Evolutionary conservation across 92 coral and sea anemone species (phyloP).

Genomic region (Phymanthus crucifer): DNA sequence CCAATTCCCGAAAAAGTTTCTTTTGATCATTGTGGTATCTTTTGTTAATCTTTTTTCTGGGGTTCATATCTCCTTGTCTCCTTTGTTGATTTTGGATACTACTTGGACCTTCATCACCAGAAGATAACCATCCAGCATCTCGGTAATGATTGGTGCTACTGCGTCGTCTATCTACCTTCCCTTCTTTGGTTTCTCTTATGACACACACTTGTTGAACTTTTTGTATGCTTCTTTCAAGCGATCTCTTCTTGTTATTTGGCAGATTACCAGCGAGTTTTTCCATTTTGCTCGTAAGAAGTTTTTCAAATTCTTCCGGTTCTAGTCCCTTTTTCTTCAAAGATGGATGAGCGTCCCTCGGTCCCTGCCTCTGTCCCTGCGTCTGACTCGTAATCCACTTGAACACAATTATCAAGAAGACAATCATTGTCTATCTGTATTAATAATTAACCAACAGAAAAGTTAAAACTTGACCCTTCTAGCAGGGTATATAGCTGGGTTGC

Average conservation of each 20-base stretch:
- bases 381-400: too few relatives aligned
- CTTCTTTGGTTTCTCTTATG: background rate
- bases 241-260: background rate
- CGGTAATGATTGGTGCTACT: background rate
- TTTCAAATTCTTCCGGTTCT: background rate
- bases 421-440: too few relatives aligned
- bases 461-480: too few relatives aligned
- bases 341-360: too few relatives aligned
- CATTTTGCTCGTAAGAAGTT: background rate
- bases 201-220: background rate
- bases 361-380: too few relatives aligned
- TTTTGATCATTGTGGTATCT: background rate
- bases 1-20: background rate
- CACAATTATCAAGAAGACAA: too few relatives aligned
- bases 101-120: background rate
- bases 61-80: background rate
- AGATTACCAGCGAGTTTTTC: background rate
- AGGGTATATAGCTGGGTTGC: too few relatives aligned
- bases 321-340: background rate
- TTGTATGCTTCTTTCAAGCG: background rate
- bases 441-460: too few relatives aligned
- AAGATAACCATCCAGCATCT: too few relatives aligned
- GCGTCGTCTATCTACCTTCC: background rate
- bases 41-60: background rate
- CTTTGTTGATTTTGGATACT: background rate